Base-by-base conservation (phyloP, 2,113 vertebrate genomes). In the Labeo catla region DNA sequence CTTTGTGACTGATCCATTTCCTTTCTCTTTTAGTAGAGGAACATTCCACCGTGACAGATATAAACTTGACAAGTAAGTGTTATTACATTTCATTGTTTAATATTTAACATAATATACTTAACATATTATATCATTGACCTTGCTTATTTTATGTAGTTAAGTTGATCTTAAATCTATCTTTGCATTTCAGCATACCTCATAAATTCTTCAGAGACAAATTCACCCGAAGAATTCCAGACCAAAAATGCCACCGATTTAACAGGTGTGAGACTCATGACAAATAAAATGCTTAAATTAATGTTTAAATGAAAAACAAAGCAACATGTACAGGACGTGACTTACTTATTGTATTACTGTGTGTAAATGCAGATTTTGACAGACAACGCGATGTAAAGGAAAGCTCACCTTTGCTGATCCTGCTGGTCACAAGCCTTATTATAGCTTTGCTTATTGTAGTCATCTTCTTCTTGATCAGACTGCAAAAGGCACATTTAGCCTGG, bases 381-480 rank as follows among this genome's bases (percentile, higher is more conserved):
- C n/a, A 6, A 2, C 12, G 4, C 0, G 4, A 34, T 68, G 11
- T 0, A 80, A 79, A 36, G 10, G 50, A 91, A 13, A 94, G 50
- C 1, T 91, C 92, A 0, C 76, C 93, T 0, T 21, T 97, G 43
- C 90, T 99, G 57, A 92, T 98, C 0, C 59, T 94, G 0, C 89
- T 98, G 11, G 97, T 99, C 63, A 94, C 97, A 8, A 92, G 90
- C 54, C 95, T 99, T 66, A 92, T 98, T 11, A 57, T 94, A 0
- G 15, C 89, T 78, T 95, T 99, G 79, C 90, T 97, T 9, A 36
- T 98, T 83, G 95, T 97, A 0, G 92, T 99, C n/a, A 90, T 95
- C 57, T 96, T 98, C 4, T 96, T 98, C 49, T 3, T 94, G 36
- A 88, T 93, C 87, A 98, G 97, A 90, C 93, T 99, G 76, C 94